phyloP scores from a whole-genome alignment of 2,888 invertebrate genomes.

The Tetrapedia diversipes region DNA sequence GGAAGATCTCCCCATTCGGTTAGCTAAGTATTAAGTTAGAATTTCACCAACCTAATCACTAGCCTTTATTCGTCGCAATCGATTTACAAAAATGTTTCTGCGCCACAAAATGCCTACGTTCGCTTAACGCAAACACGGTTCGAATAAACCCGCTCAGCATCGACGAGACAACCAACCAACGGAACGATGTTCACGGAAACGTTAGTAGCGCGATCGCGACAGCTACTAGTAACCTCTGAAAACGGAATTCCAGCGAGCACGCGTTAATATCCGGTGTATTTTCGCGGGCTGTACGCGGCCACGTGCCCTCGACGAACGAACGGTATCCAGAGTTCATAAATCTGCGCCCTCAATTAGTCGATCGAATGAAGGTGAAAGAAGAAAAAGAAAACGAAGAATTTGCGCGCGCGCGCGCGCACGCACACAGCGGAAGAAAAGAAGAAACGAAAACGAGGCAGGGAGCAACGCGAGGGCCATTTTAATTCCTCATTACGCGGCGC shows the following conservation, averaged over 20 bases:
- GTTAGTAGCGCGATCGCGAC: neutral
- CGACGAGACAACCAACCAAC: too few species aligned
- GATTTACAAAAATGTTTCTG: too few species aligned
- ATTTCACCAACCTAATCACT: too few species aligned
- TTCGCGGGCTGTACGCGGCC: slow-evolving; percentile 7
- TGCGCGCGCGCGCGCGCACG: too few species aligned
- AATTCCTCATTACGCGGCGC: slow-evolving; percentile 47
- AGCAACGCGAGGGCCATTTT: slow-evolving; percentile 20
- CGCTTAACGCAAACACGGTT: too few species aligned
- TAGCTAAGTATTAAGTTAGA: too few species aligned
- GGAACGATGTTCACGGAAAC: neutral
- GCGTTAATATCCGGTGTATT: slow-evolving; percentile 29
- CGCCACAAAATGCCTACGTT: too few species aligned
- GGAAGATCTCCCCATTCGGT: too few species aligned
- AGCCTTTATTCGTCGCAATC: too few species aligned
- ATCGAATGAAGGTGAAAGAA: neutral
- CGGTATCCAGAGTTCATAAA: slow-evolving; percentile 33
- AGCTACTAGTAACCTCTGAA: neutral
- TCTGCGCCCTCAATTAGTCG: slow-evolving; percentile 36
- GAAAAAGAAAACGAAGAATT: too few species aligned
- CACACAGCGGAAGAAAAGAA: neutral
- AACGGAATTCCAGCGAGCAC: neutral
- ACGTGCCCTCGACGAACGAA: slow-evolving; percentile 27
- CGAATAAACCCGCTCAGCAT: too few species aligned
- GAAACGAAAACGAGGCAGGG: neutral